These are phyloP conservation scores for Drosophila setifemur DNA, from an alignment of 1,140 invertebrate genomes.

Conservation along the genomic window DNA sequence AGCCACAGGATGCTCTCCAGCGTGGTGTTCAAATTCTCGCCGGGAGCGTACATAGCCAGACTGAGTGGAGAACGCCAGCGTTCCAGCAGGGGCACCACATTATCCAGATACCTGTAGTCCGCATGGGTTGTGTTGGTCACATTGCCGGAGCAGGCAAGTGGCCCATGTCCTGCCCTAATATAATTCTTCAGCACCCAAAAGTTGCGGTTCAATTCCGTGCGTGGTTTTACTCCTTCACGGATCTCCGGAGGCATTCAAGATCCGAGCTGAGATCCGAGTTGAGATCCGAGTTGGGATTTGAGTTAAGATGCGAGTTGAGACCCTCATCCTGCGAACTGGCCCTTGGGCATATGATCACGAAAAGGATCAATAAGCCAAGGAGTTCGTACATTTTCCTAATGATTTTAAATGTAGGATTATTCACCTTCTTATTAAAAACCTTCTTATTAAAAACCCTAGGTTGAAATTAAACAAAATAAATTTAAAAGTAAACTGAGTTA, in stretches of 20 bases:
- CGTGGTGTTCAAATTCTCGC: conserved; percentile 86
- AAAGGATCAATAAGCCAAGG: neutral
- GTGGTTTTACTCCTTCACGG: conserved; percentile 84
- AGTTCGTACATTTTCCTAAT: neutral
- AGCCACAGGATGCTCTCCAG: conserved; percentile 87
- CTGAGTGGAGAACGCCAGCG: conserved; percentile 87
- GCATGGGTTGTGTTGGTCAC: conserved; percentile 96
- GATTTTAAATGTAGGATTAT: neutral
- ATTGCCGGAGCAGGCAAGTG: conserved; percentile 88
- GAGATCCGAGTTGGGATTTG: too few species aligned
- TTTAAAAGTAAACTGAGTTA: too few species aligned
- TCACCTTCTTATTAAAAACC: too few species aligned
- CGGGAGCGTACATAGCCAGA: conserved; percentile 89
- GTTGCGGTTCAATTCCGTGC: conserved; percentile 88
- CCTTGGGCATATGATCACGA: too few species aligned
- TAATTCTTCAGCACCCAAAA: conserved; percentile 95
- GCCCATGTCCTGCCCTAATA: conserved; percentile 85
- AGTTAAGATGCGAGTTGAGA: too few species aligned
- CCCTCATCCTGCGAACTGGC: too few species aligned
- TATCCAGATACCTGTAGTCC: conserved; percentile 94
- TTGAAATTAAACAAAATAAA: too few species aligned
- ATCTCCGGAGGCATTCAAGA: neutral
- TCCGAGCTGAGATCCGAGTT: too few species aligned
- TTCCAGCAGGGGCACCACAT: conserved; percentile 91
- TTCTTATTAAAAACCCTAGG: too few species aligned